A percentile compares a stretch with the other conserved stretches of the same genome.
Conservation (phyloP, 1,140 invertebrate species). For the Diploscapter pachys region DNA sequence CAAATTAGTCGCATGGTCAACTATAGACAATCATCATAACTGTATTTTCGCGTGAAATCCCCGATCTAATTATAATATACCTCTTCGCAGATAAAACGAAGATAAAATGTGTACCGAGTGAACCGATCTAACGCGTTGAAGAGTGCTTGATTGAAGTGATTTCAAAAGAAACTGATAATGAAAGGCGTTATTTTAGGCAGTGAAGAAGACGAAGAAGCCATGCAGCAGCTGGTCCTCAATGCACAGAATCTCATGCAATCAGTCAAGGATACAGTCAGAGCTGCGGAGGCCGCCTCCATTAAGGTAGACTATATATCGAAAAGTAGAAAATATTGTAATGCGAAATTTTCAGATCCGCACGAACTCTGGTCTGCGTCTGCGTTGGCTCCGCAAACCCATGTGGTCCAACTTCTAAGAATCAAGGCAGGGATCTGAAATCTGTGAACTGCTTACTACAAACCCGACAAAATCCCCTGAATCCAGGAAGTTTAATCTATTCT, state of each 20-base stretch:
- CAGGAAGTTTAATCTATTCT: too few species aligned
- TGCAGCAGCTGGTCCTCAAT: constrained; percentile 98
- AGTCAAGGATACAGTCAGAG: constrained; percentile 95
- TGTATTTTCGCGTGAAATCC: not conserved
- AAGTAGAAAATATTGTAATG: too few species aligned
- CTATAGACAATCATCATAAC: too few species aligned
- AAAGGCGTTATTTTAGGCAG: constrained; percentile 70
- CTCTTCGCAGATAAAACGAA: not conserved
- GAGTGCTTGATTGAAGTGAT: not conserved
- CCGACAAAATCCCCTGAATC: too few species aligned
- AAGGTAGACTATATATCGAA: constrained; percentile 63
- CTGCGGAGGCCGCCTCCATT: constrained; percentile 95
- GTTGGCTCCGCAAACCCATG: constrained; percentile 59
- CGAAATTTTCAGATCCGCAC: constrained; percentile 72
- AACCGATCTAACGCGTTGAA: not conserved
- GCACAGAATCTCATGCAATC: constrained; percentile 99
- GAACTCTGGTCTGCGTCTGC: constrained; percentile 64
- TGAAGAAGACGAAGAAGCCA: constrained; percentile 98
- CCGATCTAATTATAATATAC: not conserved
- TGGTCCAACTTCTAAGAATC: constrained; percentile 57
- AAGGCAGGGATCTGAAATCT: too few species aligned
- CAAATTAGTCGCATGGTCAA: not conserved
- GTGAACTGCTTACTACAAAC: too few species aligned
- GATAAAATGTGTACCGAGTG: not conserved
- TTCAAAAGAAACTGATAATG: not conserved